Conservation (phyloP, 2,888 invertebrate genomes). For the Mythimna lalbum region DNA sequence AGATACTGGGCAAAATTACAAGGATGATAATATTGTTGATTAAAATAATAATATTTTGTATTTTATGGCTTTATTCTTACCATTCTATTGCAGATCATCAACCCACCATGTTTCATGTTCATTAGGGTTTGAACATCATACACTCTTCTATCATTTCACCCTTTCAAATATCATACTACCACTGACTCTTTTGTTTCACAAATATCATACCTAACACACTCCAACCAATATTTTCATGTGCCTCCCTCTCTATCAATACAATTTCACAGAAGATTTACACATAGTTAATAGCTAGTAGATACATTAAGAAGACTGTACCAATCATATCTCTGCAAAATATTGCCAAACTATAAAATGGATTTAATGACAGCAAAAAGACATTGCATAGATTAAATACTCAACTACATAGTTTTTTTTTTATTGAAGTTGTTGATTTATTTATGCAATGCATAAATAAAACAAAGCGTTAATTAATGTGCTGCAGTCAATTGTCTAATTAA, state of each 20-base stretch:
- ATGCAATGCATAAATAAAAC: slow-evolving; percentile 21
- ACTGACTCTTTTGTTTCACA: neutral
- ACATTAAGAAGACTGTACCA: neutral
- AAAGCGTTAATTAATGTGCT: slow-evolving; percentile 18
- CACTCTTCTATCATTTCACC: neutral
- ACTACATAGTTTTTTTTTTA: slow-evolving; percentile 19
- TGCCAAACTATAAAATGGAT: neutral
- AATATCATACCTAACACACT: neutral
- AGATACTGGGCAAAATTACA: slow-evolving; percentile 16
- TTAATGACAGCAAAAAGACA: slow-evolving; percentile 1
- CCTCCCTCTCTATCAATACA: neutral
- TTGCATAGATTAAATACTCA: slow-evolving; percentile 15
- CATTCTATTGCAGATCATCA: neutral
- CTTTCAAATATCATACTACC: neutral
- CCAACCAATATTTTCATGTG: neutral
- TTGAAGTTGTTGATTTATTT: slow-evolving; percentile 1
- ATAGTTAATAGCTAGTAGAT: neutral
- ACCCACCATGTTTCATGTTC: neutral
- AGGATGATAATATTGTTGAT: neutral
- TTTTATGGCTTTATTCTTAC: neutral
- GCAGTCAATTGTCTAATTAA: slow-evolving; percentile 39
- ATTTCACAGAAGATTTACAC: neutral
- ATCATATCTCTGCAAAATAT: neutral
- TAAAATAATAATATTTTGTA: no score
- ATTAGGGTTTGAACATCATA: neutral